Conservation (phyloP, 2,797 vertebrate genomes). For the Nothura maculosa region DNA sequence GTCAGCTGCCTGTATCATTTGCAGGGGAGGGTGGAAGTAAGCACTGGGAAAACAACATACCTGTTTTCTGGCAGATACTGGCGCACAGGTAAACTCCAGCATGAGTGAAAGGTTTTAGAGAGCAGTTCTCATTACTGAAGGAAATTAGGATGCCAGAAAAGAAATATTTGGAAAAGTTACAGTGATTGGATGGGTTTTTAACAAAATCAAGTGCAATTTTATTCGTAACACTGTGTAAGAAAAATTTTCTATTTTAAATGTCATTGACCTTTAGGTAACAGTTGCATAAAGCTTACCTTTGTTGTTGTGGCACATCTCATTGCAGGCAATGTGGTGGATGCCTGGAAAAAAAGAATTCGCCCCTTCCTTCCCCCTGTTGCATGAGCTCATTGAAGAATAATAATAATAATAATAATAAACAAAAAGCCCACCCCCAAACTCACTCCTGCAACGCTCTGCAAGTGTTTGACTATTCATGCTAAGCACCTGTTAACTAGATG, state of each 20-base stretch:
- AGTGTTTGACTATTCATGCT: not conserved
- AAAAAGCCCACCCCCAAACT: not conserved
- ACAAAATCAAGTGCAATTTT: constrained; percentile 86
- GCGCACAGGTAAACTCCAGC: constrained; percentile 24
- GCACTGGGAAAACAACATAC: constrained; percentile 57
- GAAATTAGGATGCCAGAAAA: constrained; percentile 50
- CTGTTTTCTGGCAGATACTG: constrained; percentile 53
- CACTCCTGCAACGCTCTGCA: constrained; percentile 12
- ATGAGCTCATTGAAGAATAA: not conserved
- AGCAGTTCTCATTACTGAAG: constrained; percentile 54
- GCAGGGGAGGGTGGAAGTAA: constrained; percentile 52
- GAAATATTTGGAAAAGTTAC: constrained; percentile 72
- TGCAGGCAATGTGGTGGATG: constrained; percentile 84
- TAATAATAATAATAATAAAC: not conserved
- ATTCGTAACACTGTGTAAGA: constrained; percentile 83
- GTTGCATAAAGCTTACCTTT: constrained; percentile 71
- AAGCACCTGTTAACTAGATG: constrained; percentile 3
- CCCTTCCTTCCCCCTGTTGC: constrained; percentile 52
- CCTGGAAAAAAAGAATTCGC: constrained; percentile 62
- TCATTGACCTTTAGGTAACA: constrained; percentile 78
- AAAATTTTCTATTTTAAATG: constrained; percentile 83
- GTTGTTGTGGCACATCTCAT: constrained; percentile 81
- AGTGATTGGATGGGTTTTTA: constrained; percentile 71
- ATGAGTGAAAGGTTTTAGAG: constrained; percentile 7
- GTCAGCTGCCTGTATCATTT: constrained; percentile 71